Evolutionary conservation across 2,113 vertebrate genomes (phyloP), one percentile per base, ranked within the genome.

Genomic region (Myrmophylax atrothorax): DNA sequence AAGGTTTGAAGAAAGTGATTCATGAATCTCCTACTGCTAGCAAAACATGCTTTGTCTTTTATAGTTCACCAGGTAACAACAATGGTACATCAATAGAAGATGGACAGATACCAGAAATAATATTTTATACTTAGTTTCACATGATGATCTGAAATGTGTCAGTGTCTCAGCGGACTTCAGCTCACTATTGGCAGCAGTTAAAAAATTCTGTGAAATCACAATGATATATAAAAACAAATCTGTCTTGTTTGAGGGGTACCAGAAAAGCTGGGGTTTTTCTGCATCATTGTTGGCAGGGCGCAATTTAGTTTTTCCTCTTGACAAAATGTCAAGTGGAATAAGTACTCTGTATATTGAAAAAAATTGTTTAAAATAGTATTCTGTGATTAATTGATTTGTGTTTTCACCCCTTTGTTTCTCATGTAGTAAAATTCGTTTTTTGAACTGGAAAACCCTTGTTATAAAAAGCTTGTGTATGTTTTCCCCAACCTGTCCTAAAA

Each of bases 21-120:
- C 98, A 99, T 1, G 99, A 99, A 90, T 98, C 98, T 6, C 97
- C 98, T 23, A 97, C 98, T 7, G 98, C 99, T 78, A 98, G 98
- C 98, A 99, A 99, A 98, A 99, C 98, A 0, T 99, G 98, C 5
- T 99, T 99, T 97, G 97, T 98, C 76, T 99, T 99, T 94, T 99
- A 98, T 87, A 99, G 99, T 78, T 99, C 99, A 47, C 99, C 99
- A 35, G 99, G 99, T 96, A 99, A 99, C 93, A 99, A 99, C 92
- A 99, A 99, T 8, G 99, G 99, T 68, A 99, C 99, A 18, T 99
- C 99, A 7, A 98, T 99, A 98, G 99, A 99, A 97, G 99, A 99
- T 38, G 99, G 99, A 84, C 99, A 99, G 89, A 99, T 99, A 96
- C 99, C 99, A 86, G 99, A 99, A 97, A 99, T 99, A 84, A 99